Conservation (phyloP, 2,888 invertebrate species). For the Megalurothrips usitatus region DNA sequence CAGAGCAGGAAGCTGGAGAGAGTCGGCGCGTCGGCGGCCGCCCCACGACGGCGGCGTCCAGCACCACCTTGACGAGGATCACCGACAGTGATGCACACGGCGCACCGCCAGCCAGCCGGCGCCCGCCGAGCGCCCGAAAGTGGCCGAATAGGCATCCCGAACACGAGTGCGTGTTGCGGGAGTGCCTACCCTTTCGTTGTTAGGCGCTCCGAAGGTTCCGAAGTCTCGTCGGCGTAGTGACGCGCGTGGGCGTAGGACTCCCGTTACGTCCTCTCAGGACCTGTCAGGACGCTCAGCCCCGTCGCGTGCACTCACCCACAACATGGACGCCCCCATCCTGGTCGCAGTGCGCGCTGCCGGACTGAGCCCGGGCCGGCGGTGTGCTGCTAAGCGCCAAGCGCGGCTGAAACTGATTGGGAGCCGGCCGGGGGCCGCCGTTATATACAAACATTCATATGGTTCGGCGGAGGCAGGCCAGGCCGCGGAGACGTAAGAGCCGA, state of each 20-base stretch:
- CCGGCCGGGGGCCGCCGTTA: background rate
- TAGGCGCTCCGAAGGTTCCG: background rate
- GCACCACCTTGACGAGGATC: no score
- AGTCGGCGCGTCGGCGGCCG: no score
- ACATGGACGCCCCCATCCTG: background rate
- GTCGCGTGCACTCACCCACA: background rate
- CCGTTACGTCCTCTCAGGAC: no score
- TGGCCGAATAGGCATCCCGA: background rate
- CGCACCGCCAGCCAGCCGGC: no score
- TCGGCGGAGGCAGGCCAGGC: background rate
- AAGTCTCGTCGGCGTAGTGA: background rate
- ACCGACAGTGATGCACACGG: no score
- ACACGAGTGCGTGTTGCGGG: background rate
- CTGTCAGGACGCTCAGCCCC: background rate
- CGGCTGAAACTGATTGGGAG: background rate
- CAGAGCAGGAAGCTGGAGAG: background rate
- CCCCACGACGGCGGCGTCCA: no score
- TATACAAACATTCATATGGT: slow-evolving; percentile 23
- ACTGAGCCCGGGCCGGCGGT: no score
- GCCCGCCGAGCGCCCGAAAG: background rate
- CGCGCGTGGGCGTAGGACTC: no score
- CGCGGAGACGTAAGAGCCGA: slow-evolving; percentile 2
- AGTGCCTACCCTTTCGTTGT: background rate
- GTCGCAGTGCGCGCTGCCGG: background rate
- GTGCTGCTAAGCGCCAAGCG: no score